Conservation (phyloP, 2,113 vertebrate genomes). For the Erythrolamprus reginae region DNA sequence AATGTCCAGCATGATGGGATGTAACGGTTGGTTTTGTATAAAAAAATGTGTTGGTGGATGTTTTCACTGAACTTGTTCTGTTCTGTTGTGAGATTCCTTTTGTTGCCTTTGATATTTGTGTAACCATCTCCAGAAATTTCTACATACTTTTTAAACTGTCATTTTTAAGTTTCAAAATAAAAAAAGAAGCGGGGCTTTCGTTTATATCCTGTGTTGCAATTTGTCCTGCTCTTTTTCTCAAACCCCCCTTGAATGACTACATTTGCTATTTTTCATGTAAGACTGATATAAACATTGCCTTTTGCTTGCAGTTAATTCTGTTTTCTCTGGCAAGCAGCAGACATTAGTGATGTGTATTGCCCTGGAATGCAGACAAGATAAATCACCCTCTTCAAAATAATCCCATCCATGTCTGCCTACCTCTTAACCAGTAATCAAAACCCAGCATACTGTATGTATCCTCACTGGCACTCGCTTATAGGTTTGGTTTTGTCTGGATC, state of each 20-base stretch:
- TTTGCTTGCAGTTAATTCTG: not conserved
- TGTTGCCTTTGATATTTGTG: constrained; percentile 50
- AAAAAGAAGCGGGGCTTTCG: constrained; percentile 41
- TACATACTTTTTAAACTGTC: constrained; percentile 63
- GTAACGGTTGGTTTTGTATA: constrained; percentile 47
- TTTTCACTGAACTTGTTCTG: constrained; percentile 46
- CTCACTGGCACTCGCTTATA: not conserved
- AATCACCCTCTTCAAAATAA: not conserved
- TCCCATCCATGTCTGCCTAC: not conserved
- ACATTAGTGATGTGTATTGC: not conserved
- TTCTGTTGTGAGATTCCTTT: constrained; percentile 45
- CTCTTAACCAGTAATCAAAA: not conserved
- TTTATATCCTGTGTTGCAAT: constrained; percentile 3
- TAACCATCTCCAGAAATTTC: constrained; percentile 65
- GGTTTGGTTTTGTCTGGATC: not conserved
- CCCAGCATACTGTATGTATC: not conserved
- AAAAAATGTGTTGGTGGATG: constrained; percentile 47
- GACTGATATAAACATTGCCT: not conserved
- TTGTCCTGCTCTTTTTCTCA: not conserved
- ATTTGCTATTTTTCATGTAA: not conserved
- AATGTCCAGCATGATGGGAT: constrained; percentile 53
- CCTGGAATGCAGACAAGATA: not conserved
- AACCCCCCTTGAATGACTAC: not conserved
- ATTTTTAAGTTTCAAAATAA: constrained; percentile 69
- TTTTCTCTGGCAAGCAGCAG: not conserved